Evolutionary conservation across 2,113 vertebrate genomes (phyloP).

Genomic region (Periophthalmodon schlosseri): DNA sequence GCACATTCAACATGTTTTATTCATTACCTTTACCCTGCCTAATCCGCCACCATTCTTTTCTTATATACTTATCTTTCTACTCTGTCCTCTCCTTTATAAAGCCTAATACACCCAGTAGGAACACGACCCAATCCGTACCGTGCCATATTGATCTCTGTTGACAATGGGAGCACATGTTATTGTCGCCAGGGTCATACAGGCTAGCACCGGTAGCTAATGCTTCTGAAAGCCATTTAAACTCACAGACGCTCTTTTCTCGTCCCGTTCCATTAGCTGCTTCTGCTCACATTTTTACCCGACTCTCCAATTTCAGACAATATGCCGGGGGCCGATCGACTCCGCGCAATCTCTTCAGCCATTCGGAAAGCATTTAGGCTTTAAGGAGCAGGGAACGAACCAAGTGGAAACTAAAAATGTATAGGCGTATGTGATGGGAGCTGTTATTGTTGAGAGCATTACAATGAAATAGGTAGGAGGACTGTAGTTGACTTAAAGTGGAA

Average conservation of each 20-base stretch:
- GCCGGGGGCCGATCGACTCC: not conserved
- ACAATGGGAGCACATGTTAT: not conserved
- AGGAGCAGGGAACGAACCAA: not conserved
- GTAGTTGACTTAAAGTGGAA: no score
- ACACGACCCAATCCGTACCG: not conserved
- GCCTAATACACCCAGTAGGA: slow-evolving; percentile 13
- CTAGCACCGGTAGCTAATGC: not conserved
- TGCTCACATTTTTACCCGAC: not conserved
- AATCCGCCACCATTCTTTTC: slow-evolving; percentile 11
- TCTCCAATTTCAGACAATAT: not conserved
- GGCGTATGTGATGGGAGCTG: not conserved
- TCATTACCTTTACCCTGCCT: slow-evolving; percentile 11
- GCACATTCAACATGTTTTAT: slow-evolving; percentile 24
- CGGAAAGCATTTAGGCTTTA: not conserved
- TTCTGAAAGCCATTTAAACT: slow-evolving; percentile 12
- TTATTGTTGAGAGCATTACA: not conserved
- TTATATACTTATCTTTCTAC: slow-evolving; percentile 8
- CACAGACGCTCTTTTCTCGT: not conserved
- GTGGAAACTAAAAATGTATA: not conserved
- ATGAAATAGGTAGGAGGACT: not conserved
- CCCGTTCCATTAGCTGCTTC: slow-evolving; percentile 3
- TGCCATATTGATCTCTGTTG: slow-evolving; percentile 10
- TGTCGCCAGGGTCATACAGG: not conserved
- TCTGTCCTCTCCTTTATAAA: not conserved
- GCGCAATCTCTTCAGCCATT: not conserved